Evolutionary conservation across 53 echinoderm and acorn worm species (phyloP).

Genomic region (Crossaster papposus): DNA sequence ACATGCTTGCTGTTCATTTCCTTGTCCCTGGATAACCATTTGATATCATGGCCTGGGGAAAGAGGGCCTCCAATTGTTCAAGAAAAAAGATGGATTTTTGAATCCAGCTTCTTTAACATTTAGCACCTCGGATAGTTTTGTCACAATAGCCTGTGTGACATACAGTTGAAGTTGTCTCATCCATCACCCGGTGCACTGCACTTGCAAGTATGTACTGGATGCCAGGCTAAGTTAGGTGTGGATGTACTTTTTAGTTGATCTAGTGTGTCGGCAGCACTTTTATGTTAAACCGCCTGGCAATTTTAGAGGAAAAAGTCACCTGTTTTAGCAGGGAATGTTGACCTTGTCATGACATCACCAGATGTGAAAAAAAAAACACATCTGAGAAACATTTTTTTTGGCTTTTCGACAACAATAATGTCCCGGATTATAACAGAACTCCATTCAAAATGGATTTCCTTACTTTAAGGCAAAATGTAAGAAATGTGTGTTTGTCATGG

Average conservation of each 20-base stretch:
- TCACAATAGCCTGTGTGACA: neutral
- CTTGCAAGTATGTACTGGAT: neutral
- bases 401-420: too few species aligned
- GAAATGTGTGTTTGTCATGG: too few species aligned
- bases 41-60: too few species aligned
- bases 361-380: neutral
- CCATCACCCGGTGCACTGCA: neutral
- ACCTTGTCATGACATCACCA: slow-evolving; percentile 3
- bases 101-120: too few species aligned
- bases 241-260: neutral
- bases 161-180: neutral
- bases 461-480: too few species aligned
- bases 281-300: neutral
- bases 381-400: neutral
- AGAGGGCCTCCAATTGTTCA: too few species aligned
- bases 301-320: neutral
- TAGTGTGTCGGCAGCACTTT: neutral
- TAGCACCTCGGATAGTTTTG: too few species aligned
- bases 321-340: neutral
- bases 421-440: too few species aligned
- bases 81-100: too few species aligned
- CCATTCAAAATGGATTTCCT: too few species aligned
- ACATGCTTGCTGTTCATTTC: too few species aligned
- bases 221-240: neutral
- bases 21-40: too few species aligned